phyloP scores from a whole-genome alignment of 1,140 invertebrate species.

The Neodiprion lecontei region DNA sequence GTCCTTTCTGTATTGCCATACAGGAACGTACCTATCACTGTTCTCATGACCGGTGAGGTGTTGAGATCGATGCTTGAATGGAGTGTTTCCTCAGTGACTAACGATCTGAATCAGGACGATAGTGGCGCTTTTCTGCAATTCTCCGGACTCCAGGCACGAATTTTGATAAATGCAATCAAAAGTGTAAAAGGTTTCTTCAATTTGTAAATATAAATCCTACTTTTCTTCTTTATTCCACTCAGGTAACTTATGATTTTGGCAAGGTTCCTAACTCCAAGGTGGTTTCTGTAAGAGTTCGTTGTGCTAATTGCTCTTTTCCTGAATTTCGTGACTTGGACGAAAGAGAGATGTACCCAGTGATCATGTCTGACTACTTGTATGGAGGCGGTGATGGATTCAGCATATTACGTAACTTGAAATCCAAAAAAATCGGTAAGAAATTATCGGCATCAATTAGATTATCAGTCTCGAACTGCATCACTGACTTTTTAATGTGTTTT shows the following conservation, averaged over 20 bases:
- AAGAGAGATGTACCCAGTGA: constrained; percentile 57
- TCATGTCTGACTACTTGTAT: constrained; percentile 61
- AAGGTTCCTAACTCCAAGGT: constrained; percentile 62
- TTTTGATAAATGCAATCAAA: background rate
- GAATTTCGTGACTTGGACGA: constrained; percentile 46
- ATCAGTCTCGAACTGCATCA: background rate
- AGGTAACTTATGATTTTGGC: constrained; percentile 65
- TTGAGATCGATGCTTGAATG: constrained; percentile 62
- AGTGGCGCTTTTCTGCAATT: constrained; percentile 68
- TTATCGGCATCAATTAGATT: background rate
- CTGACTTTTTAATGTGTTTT: background rate
- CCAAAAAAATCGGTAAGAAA: constrained; percentile 25
- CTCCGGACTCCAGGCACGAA: constrained; percentile 54
- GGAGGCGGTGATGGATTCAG: constrained; percentile 65
- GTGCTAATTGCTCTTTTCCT: constrained; percentile 63
- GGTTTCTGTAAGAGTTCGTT: constrained; percentile 59
- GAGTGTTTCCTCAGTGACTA: constrained; percentile 62
- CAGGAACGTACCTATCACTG: constrained; percentile 60
- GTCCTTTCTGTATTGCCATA: constrained; percentile 67
- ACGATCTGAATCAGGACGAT: constrained; percentile 45
- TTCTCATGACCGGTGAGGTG: constrained; percentile 58
- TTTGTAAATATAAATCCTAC: background rate
- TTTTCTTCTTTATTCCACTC: constrained; percentile 17
- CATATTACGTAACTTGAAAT: constrained; percentile 46
- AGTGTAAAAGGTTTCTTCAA: background rate